These are phyloP conservation scores for Salminus brasiliensis DNA, from an alignment of 2,113 vertebrate species.

Conservation along the genomic window DNA sequence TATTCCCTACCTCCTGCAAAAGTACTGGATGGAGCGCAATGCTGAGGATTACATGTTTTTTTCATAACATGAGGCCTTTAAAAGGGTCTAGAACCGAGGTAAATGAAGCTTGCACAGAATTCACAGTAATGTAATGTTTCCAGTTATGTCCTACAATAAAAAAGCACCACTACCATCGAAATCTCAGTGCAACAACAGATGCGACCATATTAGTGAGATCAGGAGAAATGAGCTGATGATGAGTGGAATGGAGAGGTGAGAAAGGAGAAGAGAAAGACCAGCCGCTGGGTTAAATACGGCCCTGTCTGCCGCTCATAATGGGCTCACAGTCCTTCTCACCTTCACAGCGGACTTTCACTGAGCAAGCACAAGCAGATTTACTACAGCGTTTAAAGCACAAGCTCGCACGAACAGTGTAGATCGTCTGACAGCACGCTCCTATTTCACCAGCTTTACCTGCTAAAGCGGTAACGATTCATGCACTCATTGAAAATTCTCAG, in stretches of 20 bases:
- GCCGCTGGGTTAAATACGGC: constrained; percentile 11
- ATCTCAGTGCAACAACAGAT: not conserved
- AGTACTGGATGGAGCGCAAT: too few species aligned
- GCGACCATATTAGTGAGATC: not conserved
- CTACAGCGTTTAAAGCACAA: constrained; percentile 61
- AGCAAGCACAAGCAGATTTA: constrained; percentile 61
- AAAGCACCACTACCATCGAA: too few species aligned
- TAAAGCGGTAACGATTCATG: not conserved
- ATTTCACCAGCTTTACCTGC: not conserved
- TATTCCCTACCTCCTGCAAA: too few species aligned
- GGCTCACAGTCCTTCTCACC: constrained; percentile 49
- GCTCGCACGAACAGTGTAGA: not conserved
- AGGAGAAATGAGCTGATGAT: constrained; percentile 31
- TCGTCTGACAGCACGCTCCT: not conserved
- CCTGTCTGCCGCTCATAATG: constrained; percentile 61
- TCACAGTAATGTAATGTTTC: too few species aligned
- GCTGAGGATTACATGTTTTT: too few species aligned
- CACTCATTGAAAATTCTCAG: not conserved
- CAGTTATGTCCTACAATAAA: too few species aligned
- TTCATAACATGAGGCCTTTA: too few species aligned
- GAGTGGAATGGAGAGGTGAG: constrained; percentile 6
- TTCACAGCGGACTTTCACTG: constrained; percentile 12
- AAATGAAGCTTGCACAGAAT: too few species aligned
- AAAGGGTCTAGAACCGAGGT: too few species aligned
- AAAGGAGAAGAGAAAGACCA: constrained; percentile 4